A percentile compares a stretch with the other conserved stretches of the same genome.
phyloP scores from a whole-genome alignment of 2,113 vertebrate genomes.

The Falcunculus frontatus region DNA sequence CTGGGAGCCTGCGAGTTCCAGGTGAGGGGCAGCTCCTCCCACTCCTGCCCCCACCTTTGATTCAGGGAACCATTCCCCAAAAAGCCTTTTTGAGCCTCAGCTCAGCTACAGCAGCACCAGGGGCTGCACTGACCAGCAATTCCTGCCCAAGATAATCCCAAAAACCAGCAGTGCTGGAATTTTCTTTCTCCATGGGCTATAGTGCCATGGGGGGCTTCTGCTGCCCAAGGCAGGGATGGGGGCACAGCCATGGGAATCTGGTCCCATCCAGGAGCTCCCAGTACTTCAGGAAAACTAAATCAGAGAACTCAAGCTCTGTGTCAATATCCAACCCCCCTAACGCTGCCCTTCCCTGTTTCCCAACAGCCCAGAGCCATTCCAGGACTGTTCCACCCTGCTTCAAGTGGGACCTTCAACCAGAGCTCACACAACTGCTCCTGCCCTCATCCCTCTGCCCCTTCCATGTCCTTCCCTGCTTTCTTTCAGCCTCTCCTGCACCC shows the following conservation, averaged over 20 bases:
- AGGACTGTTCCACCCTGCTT: too few relatives aligned
- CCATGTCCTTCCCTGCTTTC: too few relatives aligned
- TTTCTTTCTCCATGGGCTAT: background rate
- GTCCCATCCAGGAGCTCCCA: background rate
- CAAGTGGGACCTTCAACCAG: background rate
- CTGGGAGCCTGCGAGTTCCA: background rate
- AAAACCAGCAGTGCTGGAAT: background rate
- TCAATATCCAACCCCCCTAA: background rate
- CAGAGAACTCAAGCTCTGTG: background rate
- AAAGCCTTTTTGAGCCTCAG: background rate
- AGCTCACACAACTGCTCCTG: background rate
- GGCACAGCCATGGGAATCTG: background rate
- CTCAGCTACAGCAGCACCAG: background rate
- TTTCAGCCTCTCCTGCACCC: background rate
- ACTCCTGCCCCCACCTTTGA: background rate
- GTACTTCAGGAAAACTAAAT: background rate
- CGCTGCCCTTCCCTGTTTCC: background rate
- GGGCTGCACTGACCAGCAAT: background rate
- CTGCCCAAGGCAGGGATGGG: background rate
- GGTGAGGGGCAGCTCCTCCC: background rate
- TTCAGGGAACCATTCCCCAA: background rate
- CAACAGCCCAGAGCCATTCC: background rate
- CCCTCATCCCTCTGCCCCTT: background rate
- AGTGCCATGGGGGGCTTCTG: background rate
- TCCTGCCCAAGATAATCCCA: background rate